A percentile compares a stretch with the other conserved stretches of the same genome.
Conservation (phyloP, 2,113 vertebrate species). For the Alligator mississippiensis region DNA sequence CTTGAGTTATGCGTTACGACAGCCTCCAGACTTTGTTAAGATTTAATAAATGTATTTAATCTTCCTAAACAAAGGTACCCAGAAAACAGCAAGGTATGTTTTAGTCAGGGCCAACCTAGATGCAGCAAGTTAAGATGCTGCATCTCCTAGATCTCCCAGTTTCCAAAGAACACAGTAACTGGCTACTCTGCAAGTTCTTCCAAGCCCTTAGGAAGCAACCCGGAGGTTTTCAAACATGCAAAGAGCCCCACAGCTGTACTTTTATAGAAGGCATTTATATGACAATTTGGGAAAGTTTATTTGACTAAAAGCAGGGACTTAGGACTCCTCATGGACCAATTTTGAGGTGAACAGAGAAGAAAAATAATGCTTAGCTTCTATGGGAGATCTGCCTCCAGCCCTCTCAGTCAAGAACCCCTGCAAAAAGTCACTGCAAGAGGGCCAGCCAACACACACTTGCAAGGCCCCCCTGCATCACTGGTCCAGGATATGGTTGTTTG, state of each 20-base stretch:
- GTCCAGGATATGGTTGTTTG: neutral
- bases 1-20: rapidly evolving
- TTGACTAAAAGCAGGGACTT: neutral
- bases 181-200: neutral
- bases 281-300: neutral
- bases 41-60: neutral
- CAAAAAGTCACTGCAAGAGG: neutral
- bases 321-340: conserved; percentile 22
- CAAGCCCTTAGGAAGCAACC: neutral
- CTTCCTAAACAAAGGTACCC: neutral
- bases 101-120: neutral
- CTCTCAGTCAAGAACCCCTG: neutral
- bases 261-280: conserved; percentile 1
- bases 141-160: neutral
- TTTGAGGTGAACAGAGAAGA: conserved; percentile 40
- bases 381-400: neutral
- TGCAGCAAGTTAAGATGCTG: neutral
- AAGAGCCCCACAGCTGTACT: conserved; percentile 19
- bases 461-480: neutral
- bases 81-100: conserved; percentile 7
- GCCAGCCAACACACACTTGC: neutral
- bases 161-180: neutral
- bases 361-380: conserved; percentile 32
- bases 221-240: neutral
- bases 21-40: neutral